A percentile compares a stretch with the other conserved stretches of the same genome.
Evolutionary conservation across 2,113 vertebrate genomes (phyloP).

Genomic region (Nycticebus coucang): DNA sequence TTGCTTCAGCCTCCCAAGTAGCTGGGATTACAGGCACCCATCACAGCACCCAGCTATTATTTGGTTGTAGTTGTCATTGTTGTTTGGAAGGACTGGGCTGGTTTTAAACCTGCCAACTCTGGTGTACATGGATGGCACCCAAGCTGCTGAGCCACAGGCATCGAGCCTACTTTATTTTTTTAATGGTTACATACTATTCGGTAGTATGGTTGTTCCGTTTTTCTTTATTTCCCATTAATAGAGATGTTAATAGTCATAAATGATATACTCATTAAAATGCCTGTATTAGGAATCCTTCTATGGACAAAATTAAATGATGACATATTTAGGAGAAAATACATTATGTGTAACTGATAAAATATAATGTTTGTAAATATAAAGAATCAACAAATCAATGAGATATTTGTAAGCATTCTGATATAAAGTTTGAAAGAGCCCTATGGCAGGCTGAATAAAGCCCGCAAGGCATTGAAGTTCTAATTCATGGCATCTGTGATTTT

Average conservation of each 20-base stretch:
- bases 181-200: neutral
- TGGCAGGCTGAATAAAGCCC: neutral
- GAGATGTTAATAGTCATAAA: neutral
- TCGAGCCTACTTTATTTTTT: neutral
- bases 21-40: no score
- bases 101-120: no score
- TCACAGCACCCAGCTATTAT: no score
- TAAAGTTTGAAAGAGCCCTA: neutral
- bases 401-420: neutral
- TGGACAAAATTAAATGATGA: neutral
- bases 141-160: no score
- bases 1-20: no score
- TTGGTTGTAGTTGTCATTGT: no score
- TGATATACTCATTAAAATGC: neutral
- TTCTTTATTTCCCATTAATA: neutral
- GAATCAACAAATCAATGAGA: neutral
- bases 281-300: neutral
- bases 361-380: neutral
- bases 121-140: no score
- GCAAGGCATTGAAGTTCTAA: neutral
- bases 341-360: neutral
- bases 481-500: neutral
- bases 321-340: neutral
- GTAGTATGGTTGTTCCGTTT: neutral
- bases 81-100: no score